phyloP scores from a whole-genome alignment of 2,113 vertebrate species.

The Boleophthalmus pectinirostris region DNA sequence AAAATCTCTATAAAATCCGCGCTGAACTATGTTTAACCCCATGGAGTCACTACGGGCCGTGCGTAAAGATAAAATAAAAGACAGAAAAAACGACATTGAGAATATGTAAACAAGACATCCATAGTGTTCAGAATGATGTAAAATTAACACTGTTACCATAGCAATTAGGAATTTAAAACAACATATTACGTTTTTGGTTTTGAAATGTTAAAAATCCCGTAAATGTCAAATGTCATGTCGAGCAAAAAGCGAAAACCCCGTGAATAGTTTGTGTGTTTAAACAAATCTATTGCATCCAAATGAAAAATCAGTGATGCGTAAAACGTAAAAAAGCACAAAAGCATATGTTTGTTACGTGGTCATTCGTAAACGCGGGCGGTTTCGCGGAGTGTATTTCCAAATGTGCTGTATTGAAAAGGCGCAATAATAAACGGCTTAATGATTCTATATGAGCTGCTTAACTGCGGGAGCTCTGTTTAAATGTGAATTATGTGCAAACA shows the following conservation, averaged over 20 bases:
- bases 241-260: no score
- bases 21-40: no score
- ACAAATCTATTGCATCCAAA: no score
- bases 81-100: not conserved
- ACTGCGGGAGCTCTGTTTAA: constrained; percentile 7
- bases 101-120: not conserved
- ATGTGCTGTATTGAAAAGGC: not conserved
- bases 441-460: constrained; percentile 9
- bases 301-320: no score
- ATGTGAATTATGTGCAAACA: constrained; percentile 6
- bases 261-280: no score
- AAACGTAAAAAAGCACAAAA: no score
- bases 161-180: not conserved
- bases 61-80: not conserved
- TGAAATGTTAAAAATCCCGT: not conserved
- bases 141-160: not conserved
- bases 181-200: not conserved
- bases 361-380: not conserved
- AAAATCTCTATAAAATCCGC: no score
- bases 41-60: not conserved
- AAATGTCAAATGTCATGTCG: no score
- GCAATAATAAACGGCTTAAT: constrained; percentile 1
- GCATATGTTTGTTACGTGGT: not conserved
- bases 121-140: not conserved
- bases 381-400: not conserved